Percentiles rank a stretch among this genome's conserved stretches.
These are phyloP conservation scores for Sesamia inferens DNA, from an alignment of 2,888 invertebrate species.

Conservation along the genomic window DNA sequence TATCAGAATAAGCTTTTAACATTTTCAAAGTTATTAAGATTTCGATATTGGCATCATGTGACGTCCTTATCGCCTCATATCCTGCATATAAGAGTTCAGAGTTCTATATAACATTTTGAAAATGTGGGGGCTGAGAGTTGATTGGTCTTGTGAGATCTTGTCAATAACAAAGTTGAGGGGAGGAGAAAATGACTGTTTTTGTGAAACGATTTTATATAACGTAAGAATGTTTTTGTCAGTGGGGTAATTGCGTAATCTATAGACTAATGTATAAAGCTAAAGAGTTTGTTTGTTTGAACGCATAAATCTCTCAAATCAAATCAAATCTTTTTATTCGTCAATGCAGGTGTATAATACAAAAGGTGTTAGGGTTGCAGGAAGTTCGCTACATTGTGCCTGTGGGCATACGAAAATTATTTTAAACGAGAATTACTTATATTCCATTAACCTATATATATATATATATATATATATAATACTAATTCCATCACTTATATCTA, in stretches of 20 bases:
- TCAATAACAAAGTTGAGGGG: constrained; percentile 7
- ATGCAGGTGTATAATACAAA: too few relatives aligned
- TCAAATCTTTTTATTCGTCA: too few relatives aligned
- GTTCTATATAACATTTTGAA: constrained; percentile 38
- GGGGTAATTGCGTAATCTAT: background rate
- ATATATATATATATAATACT: too few relatives aligned
- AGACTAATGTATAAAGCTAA: too few relatives aligned
- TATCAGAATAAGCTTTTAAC: constrained; percentile 48
- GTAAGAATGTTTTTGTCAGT: background rate
- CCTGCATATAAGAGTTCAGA: constrained; percentile 40
- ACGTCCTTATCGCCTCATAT: constrained; percentile 50
- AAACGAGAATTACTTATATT: too few relatives aligned
- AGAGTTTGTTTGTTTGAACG: too few relatives aligned
- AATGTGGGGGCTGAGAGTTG: constrained; percentile 7
- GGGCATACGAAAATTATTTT: too few relatives aligned
- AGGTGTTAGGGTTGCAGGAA: too few relatives aligned
- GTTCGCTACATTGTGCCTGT: too few relatives aligned
- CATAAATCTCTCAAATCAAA: too few relatives aligned
- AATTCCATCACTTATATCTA: too few relatives aligned
- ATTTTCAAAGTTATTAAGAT: constrained; percentile 57
- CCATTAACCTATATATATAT: too few relatives aligned
- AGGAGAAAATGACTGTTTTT: background rate
- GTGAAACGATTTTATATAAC: constrained; percentile 13
- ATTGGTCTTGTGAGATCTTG: constrained; percentile 38
- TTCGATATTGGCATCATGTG: constrained; percentile 51